Conservation (phyloP, 2,113 vertebrate genomes). For the Gymnorhina tibicen region DNA sequence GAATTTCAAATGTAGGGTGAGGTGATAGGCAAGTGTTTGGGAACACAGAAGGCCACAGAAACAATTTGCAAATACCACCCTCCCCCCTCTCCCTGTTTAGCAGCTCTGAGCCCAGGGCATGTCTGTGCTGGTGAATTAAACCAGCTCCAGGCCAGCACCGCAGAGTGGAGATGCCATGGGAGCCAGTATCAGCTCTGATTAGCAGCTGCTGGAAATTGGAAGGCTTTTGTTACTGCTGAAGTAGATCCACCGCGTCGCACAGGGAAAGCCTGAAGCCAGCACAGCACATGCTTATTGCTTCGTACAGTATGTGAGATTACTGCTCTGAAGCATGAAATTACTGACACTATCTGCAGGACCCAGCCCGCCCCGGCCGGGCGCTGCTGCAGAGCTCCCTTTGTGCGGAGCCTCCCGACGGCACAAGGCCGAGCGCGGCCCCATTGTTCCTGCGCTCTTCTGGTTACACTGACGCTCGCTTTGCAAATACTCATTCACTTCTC, state of each 20-base stretch:
- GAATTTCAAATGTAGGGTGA: neutral
- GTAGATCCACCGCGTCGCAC: neutral
- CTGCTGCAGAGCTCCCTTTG: neutral
- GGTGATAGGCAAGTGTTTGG: neutral
- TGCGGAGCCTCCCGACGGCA: accelerated
- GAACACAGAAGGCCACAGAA: neutral
- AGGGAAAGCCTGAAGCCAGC: neutral
- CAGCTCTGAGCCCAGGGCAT: neutral
- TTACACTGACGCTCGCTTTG: neutral
- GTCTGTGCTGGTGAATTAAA: neutral
- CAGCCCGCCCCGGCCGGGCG: neutral
- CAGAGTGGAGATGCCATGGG: neutral
- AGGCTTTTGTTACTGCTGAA: neutral
- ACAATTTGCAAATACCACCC: neutral
- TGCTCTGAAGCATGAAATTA: neutral
- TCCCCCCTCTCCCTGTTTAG: accelerated
- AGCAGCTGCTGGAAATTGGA: neutral
- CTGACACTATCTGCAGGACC: neutral
- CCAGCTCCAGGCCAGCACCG: neutral
- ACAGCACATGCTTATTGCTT: neutral
- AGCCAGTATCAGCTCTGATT: neutral
- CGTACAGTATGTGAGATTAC: neutral
- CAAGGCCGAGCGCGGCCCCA: neutral
- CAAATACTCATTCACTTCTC: neutral
- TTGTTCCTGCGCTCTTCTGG: neutral